These are phyloP conservation scores for Heterochromis multidens DNA, from an alignment of 2,113 vertebrate species.

Conservation along the genomic window DNA sequence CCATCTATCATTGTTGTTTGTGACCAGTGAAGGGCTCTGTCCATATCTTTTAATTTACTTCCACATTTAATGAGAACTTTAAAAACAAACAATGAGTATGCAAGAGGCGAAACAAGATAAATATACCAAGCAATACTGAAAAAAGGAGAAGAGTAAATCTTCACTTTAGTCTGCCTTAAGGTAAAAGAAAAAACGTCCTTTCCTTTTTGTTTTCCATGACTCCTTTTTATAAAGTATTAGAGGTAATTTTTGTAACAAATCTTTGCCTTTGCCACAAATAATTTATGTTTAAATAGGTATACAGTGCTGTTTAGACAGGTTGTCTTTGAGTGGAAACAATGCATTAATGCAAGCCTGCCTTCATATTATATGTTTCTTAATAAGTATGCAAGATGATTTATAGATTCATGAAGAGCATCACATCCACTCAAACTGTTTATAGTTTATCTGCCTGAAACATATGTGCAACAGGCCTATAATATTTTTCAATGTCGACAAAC, in stretches of 20 bases:
- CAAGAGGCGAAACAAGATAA: background rate
- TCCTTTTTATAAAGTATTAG: background rate
- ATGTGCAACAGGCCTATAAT: background rate
- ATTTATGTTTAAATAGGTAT: slow-evolving; percentile 13
- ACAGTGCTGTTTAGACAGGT: background rate
- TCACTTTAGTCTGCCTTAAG: background rate
- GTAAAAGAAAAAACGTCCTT: background rate
- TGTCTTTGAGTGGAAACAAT: background rate
- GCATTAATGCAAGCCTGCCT: background rate
- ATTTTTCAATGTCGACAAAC: background rate
- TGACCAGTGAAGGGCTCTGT: background rate
- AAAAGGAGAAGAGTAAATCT: background rate
- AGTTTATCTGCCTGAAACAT: background rate
- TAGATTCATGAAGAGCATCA: background rate
- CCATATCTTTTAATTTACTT: background rate
- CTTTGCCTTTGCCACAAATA: background rate
- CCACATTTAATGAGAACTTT: slow-evolving; percentile 14
- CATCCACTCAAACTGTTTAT: background rate
- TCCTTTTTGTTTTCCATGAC: background rate
- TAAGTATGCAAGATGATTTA: background rate
- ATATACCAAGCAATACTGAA: background rate
- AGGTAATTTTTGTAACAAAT: background rate
- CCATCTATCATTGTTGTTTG: background rate
- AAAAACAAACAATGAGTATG: background rate
- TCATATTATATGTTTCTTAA: background rate